phyloP scores from a whole-genome alignment of 1,140 invertebrate species.

The Leucophenga varia region DNA sequence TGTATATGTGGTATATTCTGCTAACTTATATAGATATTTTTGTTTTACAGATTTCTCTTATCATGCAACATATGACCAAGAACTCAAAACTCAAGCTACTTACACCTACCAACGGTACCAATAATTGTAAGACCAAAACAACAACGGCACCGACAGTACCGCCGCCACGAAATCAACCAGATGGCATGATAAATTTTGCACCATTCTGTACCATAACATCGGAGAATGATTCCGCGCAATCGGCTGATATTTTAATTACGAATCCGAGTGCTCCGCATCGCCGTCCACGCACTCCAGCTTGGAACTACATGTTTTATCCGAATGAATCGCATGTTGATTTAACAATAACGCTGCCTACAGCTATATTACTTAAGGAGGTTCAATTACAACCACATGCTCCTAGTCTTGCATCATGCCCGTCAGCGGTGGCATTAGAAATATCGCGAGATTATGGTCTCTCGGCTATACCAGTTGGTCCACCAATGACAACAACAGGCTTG shows the following conservation, averaged over 20 bases:
- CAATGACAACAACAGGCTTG: conserved; percentile 78
- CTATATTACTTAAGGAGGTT: conserved; percentile 85
- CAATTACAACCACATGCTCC: conserved; percentile 85
- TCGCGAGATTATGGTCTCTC: conserved; percentile 63
- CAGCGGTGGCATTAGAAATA: conserved; percentile 83
- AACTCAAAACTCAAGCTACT: conserved; percentile 44
- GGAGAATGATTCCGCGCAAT: conserved; percentile 81
- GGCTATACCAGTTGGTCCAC: conserved; percentile 62
- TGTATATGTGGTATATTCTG: too few species aligned
- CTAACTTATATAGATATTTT: too few species aligned
- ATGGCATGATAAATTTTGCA: conserved; percentile 84
- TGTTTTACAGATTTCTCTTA: conserved; percentile 58
- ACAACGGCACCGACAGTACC: conserved; percentile 15
- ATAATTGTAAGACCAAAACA: neutral
- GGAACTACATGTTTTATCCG: conserved; percentile 91
- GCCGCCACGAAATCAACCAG: conserved; percentile 55
- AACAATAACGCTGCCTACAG: conserved; percentile 82
- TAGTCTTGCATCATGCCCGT: conserved; percentile 84
- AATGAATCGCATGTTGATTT: conserved; percentile 86
- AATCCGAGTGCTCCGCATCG: conserved; percentile 75
- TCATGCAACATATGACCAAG: conserved; percentile 68
- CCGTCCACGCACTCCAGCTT: conserved; percentile 80
- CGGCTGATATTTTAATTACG: conserved; percentile 82
- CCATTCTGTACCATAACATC: conserved; percentile 80
- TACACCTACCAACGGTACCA: conserved; percentile 12